Conservation (phyloP, 2,113 vertebrate species). For the Cryptotis parvus region DNA sequence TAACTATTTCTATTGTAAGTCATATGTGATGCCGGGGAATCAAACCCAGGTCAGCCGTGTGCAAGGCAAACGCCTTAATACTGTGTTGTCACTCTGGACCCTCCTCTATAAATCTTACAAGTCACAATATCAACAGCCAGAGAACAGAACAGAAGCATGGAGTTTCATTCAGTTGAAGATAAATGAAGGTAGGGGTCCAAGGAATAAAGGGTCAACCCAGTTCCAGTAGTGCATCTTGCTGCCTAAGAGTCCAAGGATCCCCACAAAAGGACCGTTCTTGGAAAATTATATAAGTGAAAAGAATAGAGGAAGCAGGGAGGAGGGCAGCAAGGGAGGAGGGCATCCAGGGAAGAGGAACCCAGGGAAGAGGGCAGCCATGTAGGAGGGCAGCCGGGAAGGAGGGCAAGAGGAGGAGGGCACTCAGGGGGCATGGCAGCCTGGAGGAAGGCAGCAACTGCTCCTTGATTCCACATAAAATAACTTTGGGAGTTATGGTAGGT, state of each 20-base stretch:
- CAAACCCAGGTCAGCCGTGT: too few relatives aligned
- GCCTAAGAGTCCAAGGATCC: not conserved
- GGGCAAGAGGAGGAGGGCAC: not conserved
- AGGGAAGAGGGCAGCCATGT: too few relatives aligned
- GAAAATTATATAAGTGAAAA: not conserved
- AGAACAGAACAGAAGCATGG: not conserved
- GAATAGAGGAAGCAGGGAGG: not conserved
- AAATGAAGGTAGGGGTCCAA: not conserved
- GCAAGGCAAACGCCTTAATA: too few relatives aligned
- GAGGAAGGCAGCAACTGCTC: not conserved
- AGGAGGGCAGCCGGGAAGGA: too few relatives aligned
- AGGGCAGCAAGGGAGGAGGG: too few relatives aligned
- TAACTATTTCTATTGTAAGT: too few relatives aligned
- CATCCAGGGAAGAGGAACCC: too few relatives aligned
- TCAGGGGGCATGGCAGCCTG: too few relatives aligned
- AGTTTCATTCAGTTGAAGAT: not conserved
- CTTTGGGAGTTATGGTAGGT: not conserved
- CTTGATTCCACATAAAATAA: not conserved
- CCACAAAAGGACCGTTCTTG: too few relatives aligned
- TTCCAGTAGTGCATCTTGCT: not conserved
- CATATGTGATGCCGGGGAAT: too few relatives aligned
- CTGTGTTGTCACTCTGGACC: too few relatives aligned
- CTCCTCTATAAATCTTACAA: not conserved
- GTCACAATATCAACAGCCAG: not conserved
- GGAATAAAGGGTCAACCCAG: too few relatives aligned